Evolutionary conservation across 2,113 vertebrate genomes (phyloP).

Genomic region (Lichenostomus cassidix): DNA sequence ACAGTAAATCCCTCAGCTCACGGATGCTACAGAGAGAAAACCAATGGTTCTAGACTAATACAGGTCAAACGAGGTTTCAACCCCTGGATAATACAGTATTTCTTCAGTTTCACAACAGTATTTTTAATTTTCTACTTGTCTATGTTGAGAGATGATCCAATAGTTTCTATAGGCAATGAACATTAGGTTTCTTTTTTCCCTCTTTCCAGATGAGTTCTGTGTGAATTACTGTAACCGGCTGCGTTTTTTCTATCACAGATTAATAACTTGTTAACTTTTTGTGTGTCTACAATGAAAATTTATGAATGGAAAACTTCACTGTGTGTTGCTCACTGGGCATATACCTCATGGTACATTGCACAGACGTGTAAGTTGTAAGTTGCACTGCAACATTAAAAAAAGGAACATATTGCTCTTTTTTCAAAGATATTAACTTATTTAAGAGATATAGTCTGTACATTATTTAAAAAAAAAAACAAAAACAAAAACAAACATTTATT

Average conservation of each 20-base stretch:
- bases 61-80: constrained; percentile 67
- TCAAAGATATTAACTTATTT: constrained; percentile 89
- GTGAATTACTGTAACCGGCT: constrained; percentile 60
- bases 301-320: constrained; percentile 87
- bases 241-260: constrained; percentile 72
- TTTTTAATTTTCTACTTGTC: constrained; percentile 73
- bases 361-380: constrained; percentile 93
- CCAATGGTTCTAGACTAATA: not conserved
- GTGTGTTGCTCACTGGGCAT: constrained; percentile 88
- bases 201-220: constrained; percentile 63
- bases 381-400: constrained; percentile 93
- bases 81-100: constrained; percentile 69
- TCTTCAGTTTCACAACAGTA: constrained; percentile 62
- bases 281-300: constrained; percentile 82
- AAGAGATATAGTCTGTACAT: constrained; percentile 82
- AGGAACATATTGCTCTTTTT: constrained; percentile 93
- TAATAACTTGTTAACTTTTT: constrained; percentile 73
- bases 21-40: constrained; percentile 27
- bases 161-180: constrained; percentile 65
- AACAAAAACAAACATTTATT: constrained; percentile 80
- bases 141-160: constrained; percentile 49
- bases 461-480: constrained; percentile 73
- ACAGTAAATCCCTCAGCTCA: not conserved
- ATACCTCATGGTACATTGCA: constrained; percentile 90
- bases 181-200: constrained; percentile 52